Percentiles rank a stretch among this genome's conserved stretches.
Evolutionary conservation across 2,888 invertebrate species (phyloP).

Genomic region (Pollenia griseotomentosa): DNA sequence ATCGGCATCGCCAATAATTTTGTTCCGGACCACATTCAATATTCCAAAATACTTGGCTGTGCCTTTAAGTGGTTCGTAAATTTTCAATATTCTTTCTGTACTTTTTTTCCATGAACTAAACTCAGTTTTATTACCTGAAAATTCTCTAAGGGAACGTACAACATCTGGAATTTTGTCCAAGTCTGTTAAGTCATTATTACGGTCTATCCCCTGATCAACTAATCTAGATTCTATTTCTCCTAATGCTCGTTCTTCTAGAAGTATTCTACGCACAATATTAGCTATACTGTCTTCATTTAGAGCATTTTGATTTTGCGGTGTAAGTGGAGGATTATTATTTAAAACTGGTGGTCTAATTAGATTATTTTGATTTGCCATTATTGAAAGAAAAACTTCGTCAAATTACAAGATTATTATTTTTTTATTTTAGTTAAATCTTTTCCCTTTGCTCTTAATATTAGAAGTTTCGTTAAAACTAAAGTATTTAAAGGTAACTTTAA

Average conservation of each 20-base stretch:
- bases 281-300: not conserved
- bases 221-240: conserved; percentile 4
- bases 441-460: not conserved
- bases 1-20: too few relatives aligned
- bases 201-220: conserved; percentile 1
- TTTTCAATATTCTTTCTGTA: too few relatives aligned
- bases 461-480: not conserved
- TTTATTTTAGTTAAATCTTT: not conserved
- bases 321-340: conserved; percentile 28
- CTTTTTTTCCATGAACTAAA: too few relatives aligned
- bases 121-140: too few relatives aligned
- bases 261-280: conserved; percentile 27
- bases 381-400: not conserved
- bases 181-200: too few relatives aligned
- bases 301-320: not conserved
- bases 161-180: too few relatives aligned
- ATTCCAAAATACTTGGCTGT: too few relatives aligned
- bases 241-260: conserved; percentile 4
- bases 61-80: too few relatives aligned
- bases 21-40: too few relatives aligned
- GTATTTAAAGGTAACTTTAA: too few relatives aligned
- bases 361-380: conserved; percentile 49
- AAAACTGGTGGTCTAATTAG: conserved; percentile 45
- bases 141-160: too few relatives aligned
- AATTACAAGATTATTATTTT: not conserved